phyloP scores from a whole-genome alignment of 1,140 invertebrate genomes.

The Streblospio benedicti region DNA sequence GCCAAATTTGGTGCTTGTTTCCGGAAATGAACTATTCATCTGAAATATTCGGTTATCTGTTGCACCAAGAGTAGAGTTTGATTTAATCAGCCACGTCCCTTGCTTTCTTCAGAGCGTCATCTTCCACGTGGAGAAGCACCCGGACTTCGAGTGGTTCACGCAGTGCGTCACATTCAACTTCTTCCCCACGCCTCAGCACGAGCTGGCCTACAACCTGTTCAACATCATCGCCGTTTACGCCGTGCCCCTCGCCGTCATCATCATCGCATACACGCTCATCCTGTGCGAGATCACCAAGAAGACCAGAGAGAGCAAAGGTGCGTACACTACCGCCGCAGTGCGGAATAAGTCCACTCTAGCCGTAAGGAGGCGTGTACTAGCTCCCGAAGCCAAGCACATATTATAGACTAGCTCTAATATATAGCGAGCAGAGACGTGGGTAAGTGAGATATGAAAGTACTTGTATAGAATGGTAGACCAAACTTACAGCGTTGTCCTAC shows the following conservation, averaged over 20 bases:
- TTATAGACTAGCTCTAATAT: conserved; percentile 16
- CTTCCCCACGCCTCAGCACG: conserved; percentile 55
- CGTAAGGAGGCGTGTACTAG: background rate
- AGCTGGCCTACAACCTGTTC: conserved; percentile 67
- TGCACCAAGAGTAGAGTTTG: too few relatives aligned
- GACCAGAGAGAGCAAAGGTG: conserved; percentile 58
- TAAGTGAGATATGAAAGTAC: too few relatives aligned
- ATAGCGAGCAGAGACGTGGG: too few relatives aligned
- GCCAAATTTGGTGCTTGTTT: too few relatives aligned
- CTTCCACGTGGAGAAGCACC: conserved; percentile 62
- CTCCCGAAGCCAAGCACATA: background rate
- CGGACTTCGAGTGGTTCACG: conserved; percentile 56
- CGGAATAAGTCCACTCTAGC: background rate
- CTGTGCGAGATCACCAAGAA: conserved; percentile 64
- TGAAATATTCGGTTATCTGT: too few relatives aligned
- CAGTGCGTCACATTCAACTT: conserved; percentile 72
- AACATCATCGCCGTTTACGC: conserved; percentile 73
- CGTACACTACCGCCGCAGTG: conserved; percentile 24
- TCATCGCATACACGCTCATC: conserved; percentile 77
- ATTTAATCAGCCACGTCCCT: too few relatives aligned
- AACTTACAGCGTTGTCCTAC: too few relatives aligned
- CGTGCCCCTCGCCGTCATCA: conserved; percentile 71
- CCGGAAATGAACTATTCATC: too few relatives aligned
- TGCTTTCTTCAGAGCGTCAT: conserved; percentile 58
- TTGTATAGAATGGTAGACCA: too few relatives aligned